A percentile compares a stretch with the other conserved stretches of the same genome.
These are phyloP conservation scores for Picathartes gymnocephalus DNA, from an alignment of 2,113 vertebrate genomes.

Conservation along the genomic window DNA sequence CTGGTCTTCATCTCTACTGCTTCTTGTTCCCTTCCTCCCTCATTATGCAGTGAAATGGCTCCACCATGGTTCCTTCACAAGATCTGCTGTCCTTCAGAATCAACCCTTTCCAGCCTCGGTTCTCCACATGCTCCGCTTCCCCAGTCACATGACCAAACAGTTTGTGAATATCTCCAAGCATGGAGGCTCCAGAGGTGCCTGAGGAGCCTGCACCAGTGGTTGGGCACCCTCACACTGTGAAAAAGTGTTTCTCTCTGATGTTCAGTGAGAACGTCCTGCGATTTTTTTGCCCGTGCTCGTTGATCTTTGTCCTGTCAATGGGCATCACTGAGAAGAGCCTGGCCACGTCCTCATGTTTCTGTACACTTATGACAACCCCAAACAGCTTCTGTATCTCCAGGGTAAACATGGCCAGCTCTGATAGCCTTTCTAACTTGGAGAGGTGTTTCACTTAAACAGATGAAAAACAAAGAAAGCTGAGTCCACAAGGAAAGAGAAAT, in stretches of 20 bases:
- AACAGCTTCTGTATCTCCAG: not conserved
- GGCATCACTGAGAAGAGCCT: not conserved
- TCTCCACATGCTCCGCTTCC: not conserved
- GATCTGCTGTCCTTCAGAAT: not conserved
- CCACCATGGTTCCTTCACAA: not conserved
- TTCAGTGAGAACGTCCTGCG: not conserved
- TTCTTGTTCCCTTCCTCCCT: not conserved
- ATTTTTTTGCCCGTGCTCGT: not conserved
- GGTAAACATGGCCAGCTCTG: not conserved
- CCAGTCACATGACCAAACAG: not conserved
- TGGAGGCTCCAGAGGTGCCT: not conserved
- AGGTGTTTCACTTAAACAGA: not conserved
- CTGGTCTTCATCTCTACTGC: not conserved
- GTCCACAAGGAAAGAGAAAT: not conserved
- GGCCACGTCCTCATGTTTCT: not conserved
- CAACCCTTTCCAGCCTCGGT: not conserved
- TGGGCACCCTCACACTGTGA: not conserved
- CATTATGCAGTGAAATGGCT: not conserved
- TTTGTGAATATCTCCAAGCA: not conserved
- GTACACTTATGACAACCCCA: not conserved
- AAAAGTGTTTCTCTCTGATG: not conserved
- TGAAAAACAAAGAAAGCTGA: not conserved
- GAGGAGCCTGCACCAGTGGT: not conserved
- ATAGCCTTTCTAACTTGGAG: not conserved
- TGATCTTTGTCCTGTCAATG: not conserved